Evolutionary conservation across 2,888 invertebrate genomes (phyloP).

Genomic region (Sialis lutaria): DNA sequence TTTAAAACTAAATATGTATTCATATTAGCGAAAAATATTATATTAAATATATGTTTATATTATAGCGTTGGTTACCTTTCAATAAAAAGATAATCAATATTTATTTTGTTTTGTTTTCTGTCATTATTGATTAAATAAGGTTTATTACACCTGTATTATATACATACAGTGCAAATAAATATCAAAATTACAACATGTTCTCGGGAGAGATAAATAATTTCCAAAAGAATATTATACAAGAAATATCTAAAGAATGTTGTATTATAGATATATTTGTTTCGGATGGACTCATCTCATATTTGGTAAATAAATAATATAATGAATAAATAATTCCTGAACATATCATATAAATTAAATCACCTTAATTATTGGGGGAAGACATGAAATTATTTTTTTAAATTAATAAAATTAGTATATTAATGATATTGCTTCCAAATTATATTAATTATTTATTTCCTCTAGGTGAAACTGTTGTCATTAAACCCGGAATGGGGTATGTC

Average conservation of each 20-base stretch:
- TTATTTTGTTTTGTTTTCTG: no score
- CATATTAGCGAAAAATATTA: no score
- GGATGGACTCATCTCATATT: slow-evolving; percentile 31
- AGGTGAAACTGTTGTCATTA: slow-evolving; percentile 32
- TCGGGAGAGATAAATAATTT: slow-evolving; percentile 21
- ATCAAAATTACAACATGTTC: no score
- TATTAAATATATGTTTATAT: no score
- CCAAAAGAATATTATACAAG: slow-evolving; percentile 37
- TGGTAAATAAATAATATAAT: slow-evolving; percentile 17
- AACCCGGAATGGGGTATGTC: slow-evolving; percentile 37
- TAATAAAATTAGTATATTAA: no score
- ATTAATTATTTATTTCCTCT: slow-evolving; percentile 1
- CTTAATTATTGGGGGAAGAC: background rate
- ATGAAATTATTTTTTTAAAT: no score
- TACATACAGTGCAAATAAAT: no score
- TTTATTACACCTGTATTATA: no score
- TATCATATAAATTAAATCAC: background rate
- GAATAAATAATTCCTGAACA: background rate
- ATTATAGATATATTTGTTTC: slow-evolving; percentile 25
- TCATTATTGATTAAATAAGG: no score
- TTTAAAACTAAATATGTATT: no score
- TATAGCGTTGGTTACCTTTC: no score
- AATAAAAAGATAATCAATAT: no score
- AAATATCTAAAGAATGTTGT: slow-evolving; percentile 35
- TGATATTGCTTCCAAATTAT: background rate